Conservation (phyloP, 92 coral and sea anemone genomes). For the Isaurus tuberculatus region DNA sequence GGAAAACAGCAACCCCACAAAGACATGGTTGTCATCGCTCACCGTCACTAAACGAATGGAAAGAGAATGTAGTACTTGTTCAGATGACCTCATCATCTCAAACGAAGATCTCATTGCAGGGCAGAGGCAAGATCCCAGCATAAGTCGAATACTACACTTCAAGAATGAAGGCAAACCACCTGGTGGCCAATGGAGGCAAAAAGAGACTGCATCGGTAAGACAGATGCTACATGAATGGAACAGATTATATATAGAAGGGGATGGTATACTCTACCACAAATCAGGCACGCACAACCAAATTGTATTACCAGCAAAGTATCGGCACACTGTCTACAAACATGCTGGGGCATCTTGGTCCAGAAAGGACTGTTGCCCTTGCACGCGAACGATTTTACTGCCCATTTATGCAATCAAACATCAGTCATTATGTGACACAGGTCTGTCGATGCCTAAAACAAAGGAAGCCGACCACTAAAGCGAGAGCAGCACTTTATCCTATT, state of each 20-base stretch:
- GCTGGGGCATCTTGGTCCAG: conserved; percentile 41
- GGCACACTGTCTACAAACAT: conserved; percentile 25
- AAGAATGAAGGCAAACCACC: conserved; percentile 14
- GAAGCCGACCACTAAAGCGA: conserved; percentile 35
- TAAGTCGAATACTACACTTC: conserved; percentile 23
- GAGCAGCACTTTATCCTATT: conserved; percentile 44
- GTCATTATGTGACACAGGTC: conserved; percentile 47
- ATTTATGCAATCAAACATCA: conserved; percentile 46
- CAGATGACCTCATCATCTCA: no score
- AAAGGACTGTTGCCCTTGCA: conserved; percentile 51
- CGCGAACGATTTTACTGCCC: conserved; percentile 55
- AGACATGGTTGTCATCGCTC: no score
- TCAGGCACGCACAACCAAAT: conserved; percentile 14
- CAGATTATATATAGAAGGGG: conserved; percentile 18
- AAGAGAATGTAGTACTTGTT: no score
- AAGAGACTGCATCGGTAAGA: conserved; percentile 31
- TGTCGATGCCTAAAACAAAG: conserved; percentile 57
- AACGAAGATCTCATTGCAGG: neutral
- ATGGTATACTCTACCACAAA: conserved; percentile 30
- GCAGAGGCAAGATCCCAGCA: neutral
- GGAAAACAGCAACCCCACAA: no score
- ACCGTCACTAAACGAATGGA: no score
- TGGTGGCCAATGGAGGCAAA: conserved; percentile 16
- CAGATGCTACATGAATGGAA: conserved; percentile 38
- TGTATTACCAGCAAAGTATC: conserved; percentile 39